Conservation (phyloP, 2,888 invertebrate species). For the Holacanthella duospinosa region DNA sequence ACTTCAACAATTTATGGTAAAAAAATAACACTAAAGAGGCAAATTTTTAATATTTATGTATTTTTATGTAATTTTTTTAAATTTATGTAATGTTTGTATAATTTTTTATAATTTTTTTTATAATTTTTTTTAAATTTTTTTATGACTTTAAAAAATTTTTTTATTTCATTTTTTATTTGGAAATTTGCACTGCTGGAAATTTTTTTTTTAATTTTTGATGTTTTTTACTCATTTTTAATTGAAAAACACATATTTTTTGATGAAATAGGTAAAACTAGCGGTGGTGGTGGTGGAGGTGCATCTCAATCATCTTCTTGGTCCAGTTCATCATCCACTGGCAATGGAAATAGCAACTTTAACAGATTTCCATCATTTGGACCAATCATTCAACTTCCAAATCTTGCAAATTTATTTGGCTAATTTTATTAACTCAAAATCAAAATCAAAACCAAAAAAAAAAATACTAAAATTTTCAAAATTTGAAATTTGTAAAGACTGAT, state of each 20-base stretch:
- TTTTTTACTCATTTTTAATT: not conserved
- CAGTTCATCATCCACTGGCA: not conserved
- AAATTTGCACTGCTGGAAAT: not conserved
- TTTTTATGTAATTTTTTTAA: too few relatives aligned
- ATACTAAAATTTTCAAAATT: too few relatives aligned
- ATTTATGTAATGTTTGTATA: too few relatives aligned
- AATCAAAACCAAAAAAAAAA: not conserved
- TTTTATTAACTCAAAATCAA: not conserved
- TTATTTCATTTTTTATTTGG: not conserved
- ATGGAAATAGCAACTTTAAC: not conserved
- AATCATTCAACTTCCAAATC: conserved; percentile 1
- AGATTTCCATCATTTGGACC: conserved; percentile 6
- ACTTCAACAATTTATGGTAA: conserved; percentile 10
- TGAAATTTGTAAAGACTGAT: too few relatives aligned
- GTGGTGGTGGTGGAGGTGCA: not conserved
- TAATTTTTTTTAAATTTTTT: not conserved
- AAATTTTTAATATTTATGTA: too few relatives aligned
- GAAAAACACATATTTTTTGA: too few relatives aligned
- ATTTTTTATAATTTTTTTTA: too few relatives aligned
- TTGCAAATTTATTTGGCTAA: not conserved
- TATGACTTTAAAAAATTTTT: not conserved
- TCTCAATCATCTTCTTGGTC: not conserved
- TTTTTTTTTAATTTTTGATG: too few relatives aligned
- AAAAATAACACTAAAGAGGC: not conserved
- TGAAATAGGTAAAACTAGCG: conserved; percentile 5